Evolutionary conservation across 2,888 invertebrate genomes (phyloP), one percentile per base, ranked within the genome.

Genomic region (Pteria penguin): DNA sequence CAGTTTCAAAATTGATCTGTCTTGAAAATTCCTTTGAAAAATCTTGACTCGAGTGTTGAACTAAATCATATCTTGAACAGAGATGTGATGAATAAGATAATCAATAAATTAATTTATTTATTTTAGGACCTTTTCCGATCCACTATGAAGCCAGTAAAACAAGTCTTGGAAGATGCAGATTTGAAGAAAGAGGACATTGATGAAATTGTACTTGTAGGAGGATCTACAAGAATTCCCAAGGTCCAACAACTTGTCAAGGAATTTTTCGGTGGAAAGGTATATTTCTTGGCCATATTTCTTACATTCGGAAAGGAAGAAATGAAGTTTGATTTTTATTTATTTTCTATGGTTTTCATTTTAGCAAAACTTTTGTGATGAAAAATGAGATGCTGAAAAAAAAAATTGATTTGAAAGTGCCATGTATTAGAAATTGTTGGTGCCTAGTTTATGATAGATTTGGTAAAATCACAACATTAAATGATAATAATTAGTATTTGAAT

Each of bases 141-240:
- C 4, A 98, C 98, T 32, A 94, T 98, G 94, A 97, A 97, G 92
- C 98, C 98, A 4, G 98, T 63, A 31, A 54, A 70, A 92, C 97
- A 97, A 92, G 97, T 99, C 14, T 93, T 99, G 90, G 98, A 98
- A 92, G 99, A 99, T 93, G 97, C 98, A n/a, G 98, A 98, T 92
- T 96, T 99, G 96, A 97, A 97, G 94, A 98, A 98, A 93, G 97
- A 97, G 89, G 98, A 99, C 89, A 96, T 99, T 54, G 97, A 99
- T 92, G 99, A 99, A 93, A 98, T 99, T 89, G 99, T 99, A 2
- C 94, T 99, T 68, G 99, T 99, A 68, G 99, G 99, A 90, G 99
- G 99, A 82, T 98, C 98, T 8, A 99, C 99, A 18, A 96, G 99
- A 94, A 99, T 99, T 88, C 99, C 99, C 72, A 99, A 99, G 93